Base-by-base conservation (phyloP, 2,113 vertebrate species). In the Paralichthys olivaceus region DNA sequence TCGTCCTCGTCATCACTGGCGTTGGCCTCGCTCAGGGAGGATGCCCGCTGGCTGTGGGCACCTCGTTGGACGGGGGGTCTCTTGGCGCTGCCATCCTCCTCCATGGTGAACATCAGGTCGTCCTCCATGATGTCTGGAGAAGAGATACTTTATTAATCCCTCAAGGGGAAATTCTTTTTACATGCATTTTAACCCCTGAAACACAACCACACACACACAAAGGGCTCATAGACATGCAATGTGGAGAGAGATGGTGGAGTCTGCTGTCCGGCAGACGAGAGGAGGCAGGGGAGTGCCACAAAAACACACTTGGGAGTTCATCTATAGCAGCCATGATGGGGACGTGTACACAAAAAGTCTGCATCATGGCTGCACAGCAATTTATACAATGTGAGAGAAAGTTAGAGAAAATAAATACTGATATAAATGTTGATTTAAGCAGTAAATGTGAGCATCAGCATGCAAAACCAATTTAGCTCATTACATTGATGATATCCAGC, bases 71-170 rank as follows among this genome's bases (percentile, higher is more conserved):
- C 58, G 0, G 85, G 56, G 28, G 85, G 66, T 49, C 92, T 85
- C 69, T 69, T 90, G 82, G 83, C 69, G 26, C 94, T 96, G 67
- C 94, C 94, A 32, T 97, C 93, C 32, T 96, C 96, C 91, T 99
- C 98, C 96, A 99, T 96, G 78, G 87, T 91, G 68, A 99, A 99
- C 91, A 99, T 99, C 61, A 99, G 94, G 47, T 99, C 98, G n/a
- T 98, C 96, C 0, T 98, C 97, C 98, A 99, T 99, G 83, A 2
- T 74, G 82, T 12, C n/a, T n/a, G n/a, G n/a, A n/a, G n/a, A n/a
- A n/a, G n/a, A n/a, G n/a, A n/a, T n/a, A n/a, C n/a, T n/a, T n/a
- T n/a, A n/a, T n/a, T n/a, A n/a, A n/a, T n/a, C n/a, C n/a, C n/a
- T n/a, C n/a, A n/a, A n/a, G n/a, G n/a, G n/a, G n/a, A n/a, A n/a